Percentiles rank a stretch among this genome's conserved stretches.
phyloP scores from a whole-genome alignment of 2,113 vertebrate species.

The Mus musculus region DNA sequence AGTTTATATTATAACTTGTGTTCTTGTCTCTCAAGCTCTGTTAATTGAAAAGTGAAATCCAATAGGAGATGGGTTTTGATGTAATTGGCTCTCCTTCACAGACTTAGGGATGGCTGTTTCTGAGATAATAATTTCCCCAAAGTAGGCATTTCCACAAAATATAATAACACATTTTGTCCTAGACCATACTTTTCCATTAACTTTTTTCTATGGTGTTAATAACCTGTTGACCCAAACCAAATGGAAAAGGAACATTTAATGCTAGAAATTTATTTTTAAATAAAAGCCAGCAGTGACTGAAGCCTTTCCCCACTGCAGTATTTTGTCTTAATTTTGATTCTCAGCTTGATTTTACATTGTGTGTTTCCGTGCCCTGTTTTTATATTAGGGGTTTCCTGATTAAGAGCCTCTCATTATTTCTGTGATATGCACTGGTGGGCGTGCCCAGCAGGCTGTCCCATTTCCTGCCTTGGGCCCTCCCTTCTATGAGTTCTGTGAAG shows the following conservation, averaged over 20 bases:
- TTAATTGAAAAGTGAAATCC: slow-evolving; percentile 86
- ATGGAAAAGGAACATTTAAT: slow-evolving; percentile 64
- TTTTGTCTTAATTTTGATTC: slow-evolving; percentile 65
- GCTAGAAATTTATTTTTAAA: slow-evolving; percentile 64
- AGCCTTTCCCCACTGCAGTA: slow-evolving; percentile 1
- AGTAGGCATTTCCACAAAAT: slow-evolving; percentile 82
- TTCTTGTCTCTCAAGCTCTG: slow-evolving; percentile 74
- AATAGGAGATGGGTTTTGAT: slow-evolving; percentile 81
- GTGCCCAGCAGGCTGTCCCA: not conserved
- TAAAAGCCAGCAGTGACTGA: slow-evolving; percentile 46
- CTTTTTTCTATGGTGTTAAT: slow-evolving; percentile 67
- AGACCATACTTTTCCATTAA: slow-evolving; percentile 79
- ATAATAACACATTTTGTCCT: slow-evolving; percentile 79
- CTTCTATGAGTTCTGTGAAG: not conserved
- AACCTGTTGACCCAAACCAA: slow-evolving; percentile 69
- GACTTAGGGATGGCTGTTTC: slow-evolving; percentile 81
- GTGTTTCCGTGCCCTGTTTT: slow-evolving; percentile 49
- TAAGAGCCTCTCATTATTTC: slow-evolving; percentile 26
- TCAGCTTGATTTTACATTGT: slow-evolving; percentile 31
- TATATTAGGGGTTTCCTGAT: slow-evolving; percentile 49
- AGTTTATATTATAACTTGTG: slow-evolving; percentile 76
- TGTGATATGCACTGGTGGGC: not conserved
- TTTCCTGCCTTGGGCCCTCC: not conserved
- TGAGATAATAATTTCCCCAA: slow-evolving; percentile 84
- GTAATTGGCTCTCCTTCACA: slow-evolving; percentile 82